These are phyloP conservation scores for Cotesia congregata DNA, from an alignment of 2,888 invertebrate genomes.

Conservation along the genomic window DNA sequence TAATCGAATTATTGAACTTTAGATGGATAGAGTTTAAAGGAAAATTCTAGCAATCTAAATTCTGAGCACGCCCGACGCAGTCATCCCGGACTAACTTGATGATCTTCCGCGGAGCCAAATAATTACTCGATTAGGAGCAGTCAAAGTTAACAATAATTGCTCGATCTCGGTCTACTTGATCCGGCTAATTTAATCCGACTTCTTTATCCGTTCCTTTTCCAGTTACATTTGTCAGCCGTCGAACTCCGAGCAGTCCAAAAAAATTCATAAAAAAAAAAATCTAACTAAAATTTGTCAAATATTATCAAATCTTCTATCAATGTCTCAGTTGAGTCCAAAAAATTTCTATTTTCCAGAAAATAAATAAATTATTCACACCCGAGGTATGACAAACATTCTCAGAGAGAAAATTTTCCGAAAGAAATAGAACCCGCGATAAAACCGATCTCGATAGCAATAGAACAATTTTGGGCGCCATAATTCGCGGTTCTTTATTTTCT, in stretches of 20 bases:
- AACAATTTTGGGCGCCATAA: too few relatives aligned
- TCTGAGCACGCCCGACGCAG: constrained; percentile 22
- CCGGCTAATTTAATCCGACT: neutral
- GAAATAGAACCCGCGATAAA: neutral
- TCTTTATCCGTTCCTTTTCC: neutral
- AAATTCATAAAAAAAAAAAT: too few relatives aligned
- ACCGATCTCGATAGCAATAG: too few relatives aligned
- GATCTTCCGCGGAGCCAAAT: constrained; percentile 7
- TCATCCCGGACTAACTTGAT: constrained; percentile 13
- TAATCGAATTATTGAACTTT: constrained; percentile 52
- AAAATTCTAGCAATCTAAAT: constrained; percentile 26
- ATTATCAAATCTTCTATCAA: too few relatives aligned
- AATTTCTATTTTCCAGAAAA: neutral
- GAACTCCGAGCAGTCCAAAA: too few relatives aligned
- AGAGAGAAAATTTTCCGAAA: neutral
- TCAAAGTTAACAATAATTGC: constrained; percentile 18
- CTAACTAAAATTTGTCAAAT: too few relatives aligned
- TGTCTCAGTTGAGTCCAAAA: too few relatives aligned
- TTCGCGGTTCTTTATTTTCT: too few relatives aligned
- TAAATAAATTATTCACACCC: neutral
- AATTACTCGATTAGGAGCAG: neutral
- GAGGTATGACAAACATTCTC: neutral
- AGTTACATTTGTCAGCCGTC: too few relatives aligned
- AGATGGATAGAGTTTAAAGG: constrained; percentile 33
- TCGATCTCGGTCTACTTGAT: neutral